Percentiles rank a stretch among this genome's conserved stretches.
phyloP scores from a whole-genome alignment of 2,888 invertebrate species.

The Teleiodes luculella region DNA sequence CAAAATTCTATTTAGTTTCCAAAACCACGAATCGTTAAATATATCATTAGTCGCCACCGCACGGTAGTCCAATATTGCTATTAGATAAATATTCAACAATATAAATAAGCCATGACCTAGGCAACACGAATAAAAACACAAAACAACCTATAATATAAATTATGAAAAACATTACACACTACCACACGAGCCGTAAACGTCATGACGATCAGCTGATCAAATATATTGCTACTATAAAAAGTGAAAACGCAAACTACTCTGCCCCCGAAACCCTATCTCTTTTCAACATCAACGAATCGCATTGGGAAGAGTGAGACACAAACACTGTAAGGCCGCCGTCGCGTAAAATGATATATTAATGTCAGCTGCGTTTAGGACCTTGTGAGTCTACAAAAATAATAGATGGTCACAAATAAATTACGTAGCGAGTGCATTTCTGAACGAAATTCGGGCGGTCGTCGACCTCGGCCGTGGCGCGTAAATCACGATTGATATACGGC shows the following conservation, averaged over 20 bases:
- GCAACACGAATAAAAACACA: constrained; percentile 60
- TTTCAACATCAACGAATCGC: constrained; percentile 30
- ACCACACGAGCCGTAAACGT: constrained; percentile 69
- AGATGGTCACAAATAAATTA: constrained; percentile 79
- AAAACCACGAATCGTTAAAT: constrained; percentile 31
- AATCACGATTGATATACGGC: constrained; percentile 74
- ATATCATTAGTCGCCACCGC: constrained; percentile 32
- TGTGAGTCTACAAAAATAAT: constrained; percentile 78
- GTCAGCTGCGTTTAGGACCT: constrained; percentile 79
- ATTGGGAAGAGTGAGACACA: constrained; percentile 42
- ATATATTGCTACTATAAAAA: constrained; percentile 79
- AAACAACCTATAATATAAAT: constrained; percentile 68
- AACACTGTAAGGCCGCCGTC: constrained; percentile 51
- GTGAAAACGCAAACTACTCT: constrained; percentile 74
- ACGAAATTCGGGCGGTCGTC: constrained; percentile 76
- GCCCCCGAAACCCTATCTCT: constrained; percentile 50
- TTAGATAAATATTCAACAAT: constrained; percentile 56
- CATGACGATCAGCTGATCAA: constrained; percentile 78
- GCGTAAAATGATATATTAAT: constrained; percentile 78
- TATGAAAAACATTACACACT: constrained; percentile 73
- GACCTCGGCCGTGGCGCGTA: constrained; percentile 74
- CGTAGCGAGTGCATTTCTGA: constrained; percentile 74
- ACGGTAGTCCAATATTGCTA: constrained; percentile 29
- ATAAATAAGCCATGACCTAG: constrained; percentile 74
- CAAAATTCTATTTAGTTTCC: constrained; percentile 6